Evolutionary conservation across 2,113 vertebrate genomes (phyloP).

Genomic region (Sorex araneus): DNA sequence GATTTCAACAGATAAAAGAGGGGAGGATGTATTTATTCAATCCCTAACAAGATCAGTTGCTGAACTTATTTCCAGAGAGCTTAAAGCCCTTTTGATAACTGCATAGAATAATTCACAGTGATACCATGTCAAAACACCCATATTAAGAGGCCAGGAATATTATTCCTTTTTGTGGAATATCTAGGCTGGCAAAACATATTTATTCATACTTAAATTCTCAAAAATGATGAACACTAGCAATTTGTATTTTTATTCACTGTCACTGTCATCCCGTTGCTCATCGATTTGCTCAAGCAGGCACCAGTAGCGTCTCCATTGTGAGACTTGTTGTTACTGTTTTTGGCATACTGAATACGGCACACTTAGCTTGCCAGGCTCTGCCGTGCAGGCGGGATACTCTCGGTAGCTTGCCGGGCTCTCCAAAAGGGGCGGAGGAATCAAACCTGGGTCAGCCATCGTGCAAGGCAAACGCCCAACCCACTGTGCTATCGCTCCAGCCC

Average conservation of each 20-base stretch:
- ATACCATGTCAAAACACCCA: slow-evolving; percentile 38
- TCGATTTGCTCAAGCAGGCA: no score
- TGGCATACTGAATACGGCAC: no score
- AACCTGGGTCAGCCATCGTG: no score
- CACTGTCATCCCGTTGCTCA: no score
- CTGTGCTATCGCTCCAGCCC: no score
- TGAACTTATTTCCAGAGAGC: slow-evolving; percentile 44
- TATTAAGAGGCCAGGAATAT: not conserved
- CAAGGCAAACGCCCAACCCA: no score
- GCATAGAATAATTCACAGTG: slow-evolving; percentile 32
- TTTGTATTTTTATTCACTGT: not conserved
- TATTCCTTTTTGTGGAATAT: slow-evolving; percentile 10
- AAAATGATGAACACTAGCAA: not conserved
- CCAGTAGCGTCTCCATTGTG: no score
- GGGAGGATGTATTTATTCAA: not conserved
- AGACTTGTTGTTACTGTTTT: no score
- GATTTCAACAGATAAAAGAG: not conserved
- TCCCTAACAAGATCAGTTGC: not conserved
- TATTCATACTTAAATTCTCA: slow-evolving; percentile 52
- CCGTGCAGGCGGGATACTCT: no score
- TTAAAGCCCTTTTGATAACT: slow-evolving; percentile 20
- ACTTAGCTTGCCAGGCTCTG: no score
- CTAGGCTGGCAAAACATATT: not conserved
- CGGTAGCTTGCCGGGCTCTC: no score
- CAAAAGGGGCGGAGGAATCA: no score